These are phyloP conservation scores for Thinocorus orbignyianus DNA, from an alignment of 2,113 vertebrate species.

Conservation along the genomic window DNA sequence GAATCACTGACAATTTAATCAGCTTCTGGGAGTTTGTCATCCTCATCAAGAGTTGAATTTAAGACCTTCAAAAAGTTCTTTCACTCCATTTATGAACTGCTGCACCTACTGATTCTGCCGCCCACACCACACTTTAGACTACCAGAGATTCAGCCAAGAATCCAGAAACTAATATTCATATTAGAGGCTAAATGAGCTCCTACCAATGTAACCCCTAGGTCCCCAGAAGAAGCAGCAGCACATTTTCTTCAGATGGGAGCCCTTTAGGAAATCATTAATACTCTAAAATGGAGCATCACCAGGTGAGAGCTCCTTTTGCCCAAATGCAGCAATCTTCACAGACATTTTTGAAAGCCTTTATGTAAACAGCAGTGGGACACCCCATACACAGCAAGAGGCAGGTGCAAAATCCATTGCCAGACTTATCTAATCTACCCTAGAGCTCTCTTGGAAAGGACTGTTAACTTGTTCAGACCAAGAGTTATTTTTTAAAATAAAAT, in stretches of 20 bases:
- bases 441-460: background rate
- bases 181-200: background rate
- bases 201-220: background rate
- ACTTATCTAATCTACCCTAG: background rate
- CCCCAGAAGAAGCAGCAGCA: background rate
- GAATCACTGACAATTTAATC: constrained; percentile 75
- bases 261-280: background rate
- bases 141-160: constrained; percentile 8
- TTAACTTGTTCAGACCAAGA: background rate
- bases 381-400: background rate
- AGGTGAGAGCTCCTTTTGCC: background rate
- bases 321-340: background rate
- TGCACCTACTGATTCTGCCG: constrained; percentile 50
- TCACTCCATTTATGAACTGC: constrained; percentile 14
- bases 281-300: background rate
- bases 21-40: constrained; percentile 65
- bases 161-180: background rate
- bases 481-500: background rate
- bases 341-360: background rate
- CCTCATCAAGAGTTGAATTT: constrained; percentile 51
- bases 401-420: background rate
- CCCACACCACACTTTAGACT: constrained; percentile 24
- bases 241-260: background rate
- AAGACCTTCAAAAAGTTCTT: constrained; percentile 50
- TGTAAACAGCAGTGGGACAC: background rate